Base-by-base conservation (phyloP, 2,797 vertebrate species). In the Amblyraja radiata region DNA sequence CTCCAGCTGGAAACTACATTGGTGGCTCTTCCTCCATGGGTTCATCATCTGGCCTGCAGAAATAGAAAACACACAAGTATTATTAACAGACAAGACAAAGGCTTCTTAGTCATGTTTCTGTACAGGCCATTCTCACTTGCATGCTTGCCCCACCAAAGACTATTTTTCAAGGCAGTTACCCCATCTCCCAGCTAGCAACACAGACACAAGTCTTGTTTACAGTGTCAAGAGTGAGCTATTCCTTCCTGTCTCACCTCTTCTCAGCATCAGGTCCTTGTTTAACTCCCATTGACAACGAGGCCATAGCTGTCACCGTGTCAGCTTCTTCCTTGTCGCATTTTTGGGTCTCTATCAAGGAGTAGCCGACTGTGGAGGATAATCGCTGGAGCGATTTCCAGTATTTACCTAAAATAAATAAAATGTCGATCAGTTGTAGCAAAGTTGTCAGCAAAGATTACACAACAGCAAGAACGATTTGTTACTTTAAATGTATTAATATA, bases 21-120 rank as follows among this genome's bases (percentile, higher is more conserved):
- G 97, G 97, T 93, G 97, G 97, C 94, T 99, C 99, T 95, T 99
- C 98, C 94, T 99, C 99, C 99, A 99, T 99, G 2, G 99, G 99
- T 90, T 99, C 99, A 81, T 99, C 98, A 58, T 99, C 97, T 0
- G 97, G 95, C 94, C 98, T 99, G 96, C 0, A 8, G 93, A 92
- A 93, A 81, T 93, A 94, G 77, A 94, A 77, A 93, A 58, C 25
- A 91, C 8, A 18, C 88, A 74, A 28, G 32, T 91, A 91, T 73
- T 68, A 23, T 46, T 73, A 73, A 90, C 65, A 90, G 88, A 39
- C 54, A 46, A 54, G 71, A 92, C 23, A 92, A 76, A 73, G 71
- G 5, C 23, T 92, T 25, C 39, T 92, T 92, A 58, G 71, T 92
- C 90, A 92, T 28, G 23, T 65, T 91, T 73, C 90, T 92, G 39